These are phyloP conservation scores for human (Homo sapiens) DNA, from an alignment of 2,113 vertebrate species.

Conservation along the genomic window DNA sequence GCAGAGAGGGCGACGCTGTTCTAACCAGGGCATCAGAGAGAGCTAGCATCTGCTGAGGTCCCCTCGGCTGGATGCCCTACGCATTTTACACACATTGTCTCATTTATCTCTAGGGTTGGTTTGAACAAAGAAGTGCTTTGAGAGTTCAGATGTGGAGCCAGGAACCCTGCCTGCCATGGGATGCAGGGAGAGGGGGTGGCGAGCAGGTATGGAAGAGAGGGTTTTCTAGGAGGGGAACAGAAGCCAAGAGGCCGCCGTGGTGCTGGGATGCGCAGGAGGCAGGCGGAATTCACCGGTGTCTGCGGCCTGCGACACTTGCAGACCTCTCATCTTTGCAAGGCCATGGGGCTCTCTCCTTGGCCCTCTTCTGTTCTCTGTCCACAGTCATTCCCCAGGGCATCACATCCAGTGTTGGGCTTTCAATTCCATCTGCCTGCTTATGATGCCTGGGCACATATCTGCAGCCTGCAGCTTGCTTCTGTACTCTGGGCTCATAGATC, in stretches of 20 bases:
- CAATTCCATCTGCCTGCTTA: not conserved
- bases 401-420: not conserved
- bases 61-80: not conserved
- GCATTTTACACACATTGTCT: not conserved
- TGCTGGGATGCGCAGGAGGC: rapidly evolving
- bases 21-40: not conserved
- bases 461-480: not conserved
- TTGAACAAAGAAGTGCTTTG: constrained; percentile 71
- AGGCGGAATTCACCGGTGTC: not conserved
- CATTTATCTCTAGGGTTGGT: not conserved
- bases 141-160: constrained; percentile 33
- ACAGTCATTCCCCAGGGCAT: not conserved
- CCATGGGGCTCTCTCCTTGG: not conserved
- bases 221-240: not conserved
- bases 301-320: not conserved
- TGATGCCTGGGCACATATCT: not conserved
- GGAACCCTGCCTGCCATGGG: not conserved
- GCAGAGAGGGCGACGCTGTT: no score
- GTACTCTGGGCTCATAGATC: not conserved
- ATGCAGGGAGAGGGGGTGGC: not conserved
- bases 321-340: not conserved
- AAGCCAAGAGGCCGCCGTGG: not conserved
- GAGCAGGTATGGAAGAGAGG: constrained; percentile 15
- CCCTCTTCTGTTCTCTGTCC: not conserved
- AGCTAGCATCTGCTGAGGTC: not conserved